A percentile compares a stretch with the other conserved stretches of the same genome.
Conservation (phyloP, 2,113 vertebrate species). For the Myrmecophaga tridactyla region DNA sequence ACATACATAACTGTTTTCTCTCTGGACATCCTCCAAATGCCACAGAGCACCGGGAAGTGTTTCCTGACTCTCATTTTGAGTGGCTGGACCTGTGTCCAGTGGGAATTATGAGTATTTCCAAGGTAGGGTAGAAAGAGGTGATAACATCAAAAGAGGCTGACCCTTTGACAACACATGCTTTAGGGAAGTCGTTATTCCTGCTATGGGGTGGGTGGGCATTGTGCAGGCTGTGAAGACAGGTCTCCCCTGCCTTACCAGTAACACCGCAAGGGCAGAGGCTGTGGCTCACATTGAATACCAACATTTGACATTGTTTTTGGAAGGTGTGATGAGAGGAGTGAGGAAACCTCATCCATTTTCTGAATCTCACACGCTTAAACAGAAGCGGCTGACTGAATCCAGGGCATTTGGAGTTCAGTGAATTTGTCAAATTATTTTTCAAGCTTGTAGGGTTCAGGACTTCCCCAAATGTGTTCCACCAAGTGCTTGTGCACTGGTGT, state of each 20-base stretch:
- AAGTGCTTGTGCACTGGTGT: neutral
- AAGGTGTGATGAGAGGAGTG: neutral
- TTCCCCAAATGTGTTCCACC: neutral
- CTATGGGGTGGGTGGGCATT: neutral
- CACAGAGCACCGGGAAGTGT: neutral
- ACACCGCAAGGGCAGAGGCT: neutral
- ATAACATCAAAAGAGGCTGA: neutral
- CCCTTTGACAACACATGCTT: neutral
- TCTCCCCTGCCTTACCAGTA: neutral
- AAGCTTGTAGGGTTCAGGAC: neutral
- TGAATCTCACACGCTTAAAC: neutral
- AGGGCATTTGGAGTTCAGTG: neutral
- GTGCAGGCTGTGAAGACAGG: neutral
- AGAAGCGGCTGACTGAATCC: neutral
- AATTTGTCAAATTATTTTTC: constrained; percentile 5
- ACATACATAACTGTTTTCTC: too few relatives aligned
- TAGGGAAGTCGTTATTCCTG: neutral
- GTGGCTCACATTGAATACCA: neutral
- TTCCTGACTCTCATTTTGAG: neutral
- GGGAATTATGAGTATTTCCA: neutral
- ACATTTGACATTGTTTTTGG: neutral
- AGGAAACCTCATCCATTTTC: neutral
- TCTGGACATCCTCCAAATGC: neutral
- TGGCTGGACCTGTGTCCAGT: neutral
- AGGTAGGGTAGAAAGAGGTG: neutral